These are phyloP conservation scores for Acleris holmiana DNA, from an alignment of 2,888 invertebrate species.

Conservation along the genomic window DNA sequence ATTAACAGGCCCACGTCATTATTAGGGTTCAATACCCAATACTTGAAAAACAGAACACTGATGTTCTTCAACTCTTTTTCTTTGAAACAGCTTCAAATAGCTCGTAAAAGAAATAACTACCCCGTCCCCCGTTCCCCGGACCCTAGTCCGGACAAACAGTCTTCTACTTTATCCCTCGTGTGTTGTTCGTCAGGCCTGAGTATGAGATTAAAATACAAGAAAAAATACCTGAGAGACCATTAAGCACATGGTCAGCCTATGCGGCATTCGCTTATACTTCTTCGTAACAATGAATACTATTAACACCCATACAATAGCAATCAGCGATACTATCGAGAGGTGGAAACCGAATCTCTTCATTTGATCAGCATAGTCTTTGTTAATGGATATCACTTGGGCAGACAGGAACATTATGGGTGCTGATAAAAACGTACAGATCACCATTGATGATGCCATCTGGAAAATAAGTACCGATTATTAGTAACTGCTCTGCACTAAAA, in stretches of 20 bases:
- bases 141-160: no score
- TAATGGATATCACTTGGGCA: conserved; percentile 94
- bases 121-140: no score
- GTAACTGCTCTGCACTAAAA: no score
- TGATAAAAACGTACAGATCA: conserved; percentile 96
- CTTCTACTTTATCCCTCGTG: no score
- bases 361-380: conserved; percentile 91
- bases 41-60: no score
- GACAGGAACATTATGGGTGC: conserved; percentile 98
- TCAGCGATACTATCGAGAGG: conserved; percentile 90
- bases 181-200: no score
- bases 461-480: conserved; percentile 41
- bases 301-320: conserved; percentile 92
- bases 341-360: conserved; percentile 92
- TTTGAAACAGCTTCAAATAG: no score
- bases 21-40: no score
- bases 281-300: conserved; percentile 89
- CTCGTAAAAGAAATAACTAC: no score
- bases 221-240: conserved; percentile 90
- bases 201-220: not conserved
- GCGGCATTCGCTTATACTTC: conserved; percentile 91
- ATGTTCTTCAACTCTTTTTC: no score
- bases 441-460: conserved; percentile 96
- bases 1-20: no score
- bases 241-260: conserved; percentile 91